Percentiles rank a stretch among this genome's conserved stretches.
Conservation (phyloP, 2,888 invertebrate genomes). For the Fragum fragum region DNA sequence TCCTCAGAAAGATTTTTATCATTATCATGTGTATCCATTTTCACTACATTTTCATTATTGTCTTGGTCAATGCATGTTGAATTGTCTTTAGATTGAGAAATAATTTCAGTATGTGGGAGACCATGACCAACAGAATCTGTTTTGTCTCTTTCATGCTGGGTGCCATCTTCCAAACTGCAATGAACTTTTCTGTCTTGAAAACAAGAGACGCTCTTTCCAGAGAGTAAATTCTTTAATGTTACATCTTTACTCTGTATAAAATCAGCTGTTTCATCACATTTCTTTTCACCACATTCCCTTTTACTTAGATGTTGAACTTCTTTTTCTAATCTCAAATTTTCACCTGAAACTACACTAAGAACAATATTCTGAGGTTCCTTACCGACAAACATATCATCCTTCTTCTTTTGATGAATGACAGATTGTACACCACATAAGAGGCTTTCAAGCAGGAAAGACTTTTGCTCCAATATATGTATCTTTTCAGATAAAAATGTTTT, state of each 20-base stretch:
- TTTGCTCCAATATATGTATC: background rate
- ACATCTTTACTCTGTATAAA: background rate
- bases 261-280: background rate
- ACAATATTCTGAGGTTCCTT: background rate
- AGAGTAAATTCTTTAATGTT: background rate
- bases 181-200: background rate
- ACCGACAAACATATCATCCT: background rate
- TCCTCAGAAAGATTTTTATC: background rate
- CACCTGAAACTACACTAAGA: background rate
- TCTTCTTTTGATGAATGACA: slow-evolving; percentile 17
- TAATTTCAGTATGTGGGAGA: background rate
- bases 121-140: background rate
- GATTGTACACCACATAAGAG: slow-evolving; percentile 36
- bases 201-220: background rate
- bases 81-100: background rate
- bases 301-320: background rate
- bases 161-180: background rate
- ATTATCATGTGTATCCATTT: background rate
- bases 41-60: background rate
- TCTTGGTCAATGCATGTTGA: background rate
- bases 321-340: background rate
- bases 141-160: slow-evolving; percentile 2
- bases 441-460: slow-evolving; percentile 37
- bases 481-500: background rate
- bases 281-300: background rate